phyloP scores from a whole-genome alignment of 37 sponge, comb jelly and placozoan species.

The Ephydatia muelleri region DNA sequence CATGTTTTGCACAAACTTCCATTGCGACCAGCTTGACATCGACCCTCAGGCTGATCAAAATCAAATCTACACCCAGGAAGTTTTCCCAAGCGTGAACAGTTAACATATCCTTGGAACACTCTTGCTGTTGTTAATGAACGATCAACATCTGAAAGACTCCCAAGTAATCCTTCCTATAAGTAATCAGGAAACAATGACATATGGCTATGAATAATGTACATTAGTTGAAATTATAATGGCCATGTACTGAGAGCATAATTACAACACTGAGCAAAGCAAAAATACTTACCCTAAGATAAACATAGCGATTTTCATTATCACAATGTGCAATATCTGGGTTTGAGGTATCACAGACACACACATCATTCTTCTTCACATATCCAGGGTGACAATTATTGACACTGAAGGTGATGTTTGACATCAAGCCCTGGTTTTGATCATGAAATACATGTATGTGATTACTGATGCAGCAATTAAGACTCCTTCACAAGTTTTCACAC shows the following conservation, averaged over 20 bases:
- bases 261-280: background rate
- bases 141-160: conserved; percentile 9
- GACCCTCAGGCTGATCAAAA: conserved; percentile 58
- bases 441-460: background rate
- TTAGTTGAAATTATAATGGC: no score
- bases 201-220: no score
- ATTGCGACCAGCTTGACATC: conserved; percentile 56
- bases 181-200: background rate
- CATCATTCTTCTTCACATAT: conserved; percentile 14
- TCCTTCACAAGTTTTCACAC: no score
- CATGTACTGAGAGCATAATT: background rate
- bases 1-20: conserved; percentile 27
- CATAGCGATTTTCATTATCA: conserved; percentile 53
- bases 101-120: conserved; percentile 55
- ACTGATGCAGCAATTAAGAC: no score
- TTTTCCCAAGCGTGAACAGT: conserved; percentile 46
- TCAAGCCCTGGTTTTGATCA: background rate
- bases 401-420: background rate
- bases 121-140: conserved; percentile 30
- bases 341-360: conserved; percentile 48
- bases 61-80: conserved; percentile 70
- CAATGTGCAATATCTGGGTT: conserved; percentile 38
- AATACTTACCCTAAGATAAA: conserved; percentile 47
- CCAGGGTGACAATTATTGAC: conserved; percentile 68
- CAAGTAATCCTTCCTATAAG: conserved; percentile 62